A percentile compares a stretch with the other conserved stretches of the same genome.
These are phyloP conservation scores for Fukomys damarensis DNA, from an alignment of 2,113 vertebrate species.

Conservation along the genomic window DNA sequence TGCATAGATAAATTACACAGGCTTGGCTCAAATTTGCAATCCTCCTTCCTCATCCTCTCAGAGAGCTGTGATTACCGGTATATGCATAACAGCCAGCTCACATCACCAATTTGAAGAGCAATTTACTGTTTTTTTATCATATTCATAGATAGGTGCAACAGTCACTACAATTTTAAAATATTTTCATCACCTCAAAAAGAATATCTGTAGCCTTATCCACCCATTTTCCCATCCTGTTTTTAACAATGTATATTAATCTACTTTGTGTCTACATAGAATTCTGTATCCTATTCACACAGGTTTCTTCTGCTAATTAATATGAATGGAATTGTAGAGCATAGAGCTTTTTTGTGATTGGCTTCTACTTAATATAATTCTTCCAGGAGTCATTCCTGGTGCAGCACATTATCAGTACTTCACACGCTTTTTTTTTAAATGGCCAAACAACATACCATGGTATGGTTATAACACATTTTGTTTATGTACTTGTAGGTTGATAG, in stretches of 20 bases:
- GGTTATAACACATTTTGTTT: background rate
- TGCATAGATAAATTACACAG: background rate
- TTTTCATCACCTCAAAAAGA: conserved; percentile 46
- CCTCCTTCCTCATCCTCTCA: background rate
- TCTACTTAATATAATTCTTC: background rate
- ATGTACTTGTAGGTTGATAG: background rate
- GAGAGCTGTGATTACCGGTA: background rate
- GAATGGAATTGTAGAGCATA: background rate
- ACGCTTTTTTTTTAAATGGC: background rate
- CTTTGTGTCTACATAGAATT: conserved; percentile 7
- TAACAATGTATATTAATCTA: conserved; percentile 16
- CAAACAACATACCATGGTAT: background rate
- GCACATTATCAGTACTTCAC: background rate
- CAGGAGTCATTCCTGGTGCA: background rate
- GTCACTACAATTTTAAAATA: conserved; percentile 42
- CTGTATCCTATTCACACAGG: background rate
- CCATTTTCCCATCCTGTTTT: background rate
- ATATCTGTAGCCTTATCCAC: background rate
- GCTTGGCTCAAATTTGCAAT: background rate
- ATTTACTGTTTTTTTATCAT: conserved; percentile 11
- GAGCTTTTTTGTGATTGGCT: background rate
- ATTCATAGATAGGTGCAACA: background rate
- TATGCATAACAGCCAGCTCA: background rate
- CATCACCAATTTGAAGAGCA: background rate
- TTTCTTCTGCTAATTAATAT: background rate